phyloP scores from a whole-genome alignment of 2,113 vertebrate genomes.

The Athene cunicularia region DNA sequence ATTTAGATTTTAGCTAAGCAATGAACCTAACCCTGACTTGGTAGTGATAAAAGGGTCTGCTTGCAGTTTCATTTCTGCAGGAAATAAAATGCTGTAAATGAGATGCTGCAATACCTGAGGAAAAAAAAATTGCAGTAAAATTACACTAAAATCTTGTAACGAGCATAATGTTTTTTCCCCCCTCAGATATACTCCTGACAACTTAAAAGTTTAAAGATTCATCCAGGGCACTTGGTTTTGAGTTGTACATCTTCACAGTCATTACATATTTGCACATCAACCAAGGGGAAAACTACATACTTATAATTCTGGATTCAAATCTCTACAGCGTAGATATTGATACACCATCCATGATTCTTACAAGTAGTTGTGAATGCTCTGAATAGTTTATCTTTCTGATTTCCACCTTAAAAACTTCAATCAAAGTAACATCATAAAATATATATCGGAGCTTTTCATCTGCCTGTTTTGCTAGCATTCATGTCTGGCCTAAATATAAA shows the following conservation, averaged over 20 bases:
- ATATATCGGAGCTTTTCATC: not conserved
- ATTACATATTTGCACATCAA: not conserved
- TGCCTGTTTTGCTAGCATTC: not conserved
- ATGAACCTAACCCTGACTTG: not conserved
- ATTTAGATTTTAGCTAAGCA: not conserved
- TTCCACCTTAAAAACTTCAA: not conserved
- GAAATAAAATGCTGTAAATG: not conserved
- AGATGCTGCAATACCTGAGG: not conserved
- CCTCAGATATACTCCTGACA: not conserved
- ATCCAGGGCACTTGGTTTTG: not conserved
- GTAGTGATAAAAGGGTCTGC: not conserved
- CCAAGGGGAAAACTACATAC: not conserved
- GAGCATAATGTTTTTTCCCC: not conserved
- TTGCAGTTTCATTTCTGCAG: not conserved
- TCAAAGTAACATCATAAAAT: not conserved
- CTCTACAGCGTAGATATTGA: not conserved
- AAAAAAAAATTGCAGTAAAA: not conserved
- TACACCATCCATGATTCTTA: not conserved
- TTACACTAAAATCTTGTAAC: not conserved
- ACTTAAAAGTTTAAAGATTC: not conserved
- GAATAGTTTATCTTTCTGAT: not conserved
- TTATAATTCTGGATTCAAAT: not conserved
- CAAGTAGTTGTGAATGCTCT: not conserved
- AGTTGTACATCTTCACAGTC: not conserved
- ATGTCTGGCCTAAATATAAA: not conserved